A percentile compares a stretch with the other conserved stretches of the same genome.
These are phyloP conservation scores for Clinocottus analis DNA, from an alignment of 2,113 vertebrate species.

Conservation along the genomic window DNA sequence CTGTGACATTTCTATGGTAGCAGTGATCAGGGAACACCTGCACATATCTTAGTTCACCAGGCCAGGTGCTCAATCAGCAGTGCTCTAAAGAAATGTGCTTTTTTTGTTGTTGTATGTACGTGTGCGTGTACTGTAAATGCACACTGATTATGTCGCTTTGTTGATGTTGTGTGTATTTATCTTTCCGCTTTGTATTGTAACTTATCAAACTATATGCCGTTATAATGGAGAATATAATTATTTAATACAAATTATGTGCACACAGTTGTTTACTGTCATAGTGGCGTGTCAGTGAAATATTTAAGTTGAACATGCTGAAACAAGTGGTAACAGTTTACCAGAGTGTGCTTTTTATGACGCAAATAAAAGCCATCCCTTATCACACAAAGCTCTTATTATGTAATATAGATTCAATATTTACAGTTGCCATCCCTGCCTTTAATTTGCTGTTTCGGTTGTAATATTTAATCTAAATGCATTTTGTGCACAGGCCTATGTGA, in stretches of 20 bases:
- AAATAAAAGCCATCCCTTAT: constrained; percentile 78
- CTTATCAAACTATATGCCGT: constrained; percentile 34
- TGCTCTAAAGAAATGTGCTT: constrained; percentile 36
- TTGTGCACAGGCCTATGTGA: constrained; percentile 52
- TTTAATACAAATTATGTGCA: constrained; percentile 18
- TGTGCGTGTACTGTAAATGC: neutral
- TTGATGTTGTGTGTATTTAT: constrained; percentile 45
- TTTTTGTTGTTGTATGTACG: constrained; percentile 12
- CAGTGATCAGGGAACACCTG: constrained; percentile 75
- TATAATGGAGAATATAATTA: constrained; percentile 21
- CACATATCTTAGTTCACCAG: constrained; percentile 43
- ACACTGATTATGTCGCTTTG: constrained; percentile 26
- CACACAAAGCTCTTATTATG: constrained; percentile 68
- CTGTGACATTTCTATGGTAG: constrained; percentile 66
- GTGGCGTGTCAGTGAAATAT: constrained; percentile 30
- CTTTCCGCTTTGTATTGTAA: constrained; percentile 31
- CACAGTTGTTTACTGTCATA: constrained; percentile 33
- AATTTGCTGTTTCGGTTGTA: constrained; percentile 50
- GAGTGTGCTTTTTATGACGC: constrained; percentile 72
- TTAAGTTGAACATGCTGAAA: constrained; percentile 59
- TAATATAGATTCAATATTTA: constrained; percentile 82
- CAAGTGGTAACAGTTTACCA: constrained; percentile 44
- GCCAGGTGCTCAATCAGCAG: constrained; percentile 55
- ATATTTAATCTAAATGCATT: constrained; percentile 48
- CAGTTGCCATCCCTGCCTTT: constrained; percentile 50